Evolutionary conservation across 1,140 invertebrate genomes (phyloP).

Genomic region (Aphelinus certus): DNA sequence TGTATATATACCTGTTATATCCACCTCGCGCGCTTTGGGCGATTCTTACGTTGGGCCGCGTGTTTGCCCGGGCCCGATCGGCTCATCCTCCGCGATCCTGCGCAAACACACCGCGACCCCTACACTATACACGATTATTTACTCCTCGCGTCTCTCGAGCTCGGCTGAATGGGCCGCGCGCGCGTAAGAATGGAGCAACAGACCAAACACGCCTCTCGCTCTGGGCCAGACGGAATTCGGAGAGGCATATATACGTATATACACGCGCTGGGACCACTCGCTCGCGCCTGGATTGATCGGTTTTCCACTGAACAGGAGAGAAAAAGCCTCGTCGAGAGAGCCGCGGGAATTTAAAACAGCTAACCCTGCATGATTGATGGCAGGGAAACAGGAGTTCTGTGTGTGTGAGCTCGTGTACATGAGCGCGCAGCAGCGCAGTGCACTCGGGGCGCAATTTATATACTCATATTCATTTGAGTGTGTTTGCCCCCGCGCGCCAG

Average conservation of each 20-base stretch:
- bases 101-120: constrained; percentile 1
- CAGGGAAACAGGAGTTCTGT: background rate
- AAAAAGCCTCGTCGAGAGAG: too few relatives aligned
- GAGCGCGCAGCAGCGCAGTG: background rate
- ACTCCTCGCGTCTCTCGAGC: background rate
- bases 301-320: background rate
- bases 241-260: too few relatives aligned
- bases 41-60: background rate
- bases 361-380: constrained; percentile 18
- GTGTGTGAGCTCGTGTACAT: background rate
- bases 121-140: too few relatives aligned
- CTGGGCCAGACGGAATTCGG: too few relatives aligned
- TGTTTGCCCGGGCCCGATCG: too few relatives aligned
- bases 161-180: background rate
- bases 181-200: too few relatives aligned
- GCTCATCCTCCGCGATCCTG: constrained; percentile 14
- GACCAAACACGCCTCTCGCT: too few relatives aligned
- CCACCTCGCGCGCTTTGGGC: background rate
- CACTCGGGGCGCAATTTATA: background rate
- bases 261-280: too few relatives aligned
- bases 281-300: background rate
- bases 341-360: constrained; percentile 10
- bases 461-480: constrained; percentile 9
- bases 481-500: background rate
- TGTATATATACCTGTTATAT: too few relatives aligned